A percentile compares a stretch with the other conserved stretches of the same genome.
Evolutionary conservation across 2,113 vertebrate species (phyloP).

Genomic region (Microcebus jonahi): DNA sequence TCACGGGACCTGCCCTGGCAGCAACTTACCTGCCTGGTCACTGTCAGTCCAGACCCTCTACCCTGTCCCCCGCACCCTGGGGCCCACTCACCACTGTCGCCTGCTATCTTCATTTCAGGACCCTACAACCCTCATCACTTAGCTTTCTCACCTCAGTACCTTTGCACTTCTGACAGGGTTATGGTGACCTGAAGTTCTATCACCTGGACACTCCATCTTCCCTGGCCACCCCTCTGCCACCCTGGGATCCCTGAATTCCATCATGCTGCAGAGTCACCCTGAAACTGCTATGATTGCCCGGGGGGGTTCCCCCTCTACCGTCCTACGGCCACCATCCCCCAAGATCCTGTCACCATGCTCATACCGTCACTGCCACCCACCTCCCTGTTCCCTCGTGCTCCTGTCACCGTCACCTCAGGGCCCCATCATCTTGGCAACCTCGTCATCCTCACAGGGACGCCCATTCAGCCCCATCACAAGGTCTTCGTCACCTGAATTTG

Average conservation of each 20-base stretch:
- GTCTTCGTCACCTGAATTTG: slow-evolving; percentile 11
- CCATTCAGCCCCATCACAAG: slow-evolving; percentile 1
- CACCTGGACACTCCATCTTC: background rate
- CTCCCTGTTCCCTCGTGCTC: slow-evolving; percentile 43
- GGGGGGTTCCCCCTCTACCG: background rate
- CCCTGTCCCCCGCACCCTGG: background rate
- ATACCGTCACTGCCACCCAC: slow-evolving; percentile 56
- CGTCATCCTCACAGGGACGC: slow-evolving; percentile 54
- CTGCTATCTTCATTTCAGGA: background rate
- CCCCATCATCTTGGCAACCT: background rate
- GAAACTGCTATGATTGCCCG: background rate
- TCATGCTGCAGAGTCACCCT: slow-evolving; percentile 17
- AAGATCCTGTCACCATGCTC: slow-evolving; percentile 48
- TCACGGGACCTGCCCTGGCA: slow-evolving; percentile 41
- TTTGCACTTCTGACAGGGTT: slow-evolving; percentile 37
- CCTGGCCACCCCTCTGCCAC: background rate
- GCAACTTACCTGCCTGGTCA: slow-evolving; percentile 34
- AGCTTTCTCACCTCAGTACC: background rate
- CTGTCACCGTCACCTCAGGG: slow-evolving; percentile 44
- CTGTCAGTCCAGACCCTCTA: background rate
- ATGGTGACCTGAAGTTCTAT: slow-evolving; percentile 43
- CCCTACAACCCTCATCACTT: background rate
- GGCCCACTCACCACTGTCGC: background rate
- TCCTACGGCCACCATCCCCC: slow-evolving; percentile 46
- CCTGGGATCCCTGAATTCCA: background rate